phyloP scores from a whole-genome alignment of 2,888 invertebrate species.

The Eupithecia exiguata region DNA sequence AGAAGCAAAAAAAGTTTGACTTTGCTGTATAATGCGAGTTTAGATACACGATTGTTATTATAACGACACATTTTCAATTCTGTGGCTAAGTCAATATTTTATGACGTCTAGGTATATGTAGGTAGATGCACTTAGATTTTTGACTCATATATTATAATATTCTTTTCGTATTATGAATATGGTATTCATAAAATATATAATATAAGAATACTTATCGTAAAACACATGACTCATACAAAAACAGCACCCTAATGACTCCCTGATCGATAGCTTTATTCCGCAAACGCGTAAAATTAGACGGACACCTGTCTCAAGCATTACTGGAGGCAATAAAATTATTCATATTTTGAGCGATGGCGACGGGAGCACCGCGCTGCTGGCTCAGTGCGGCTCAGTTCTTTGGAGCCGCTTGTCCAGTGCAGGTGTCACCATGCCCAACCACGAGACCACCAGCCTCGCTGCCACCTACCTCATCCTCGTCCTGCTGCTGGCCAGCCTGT shows the following conservation, averaged over 20 bases:
- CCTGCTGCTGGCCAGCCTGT: conserved; percentile 86
- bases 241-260: not conserved
- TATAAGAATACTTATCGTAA: not conserved
- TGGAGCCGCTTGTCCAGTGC: conserved; percentile 71
- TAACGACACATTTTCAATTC: no score
- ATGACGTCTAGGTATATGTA: no score
- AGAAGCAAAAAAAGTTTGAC: no score
- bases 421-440: conserved; percentile 77
- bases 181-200: not conserved
- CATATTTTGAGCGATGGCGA: conserved; percentile 66
- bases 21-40: no score
- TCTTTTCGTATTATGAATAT: no score
- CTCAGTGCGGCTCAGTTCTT: conserved; percentile 70
- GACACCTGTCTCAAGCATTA: conserved; percentile 62
- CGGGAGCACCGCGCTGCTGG: conserved; percentile 36
- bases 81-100: no score
- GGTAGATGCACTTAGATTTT: no score
- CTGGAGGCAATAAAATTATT: conserved; percentile 53
- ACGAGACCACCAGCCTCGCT: conserved; percentile 87
- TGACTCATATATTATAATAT: no score
- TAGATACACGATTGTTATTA: no score
- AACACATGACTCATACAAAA: not conserved
- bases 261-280: conserved; percentile 32
- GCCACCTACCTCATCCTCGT: conserved; percentile 88
- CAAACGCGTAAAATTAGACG: conserved; percentile 40